Conservation (phyloP, 2,113 vertebrate species). For the Sphyrna mokarran region DNA sequence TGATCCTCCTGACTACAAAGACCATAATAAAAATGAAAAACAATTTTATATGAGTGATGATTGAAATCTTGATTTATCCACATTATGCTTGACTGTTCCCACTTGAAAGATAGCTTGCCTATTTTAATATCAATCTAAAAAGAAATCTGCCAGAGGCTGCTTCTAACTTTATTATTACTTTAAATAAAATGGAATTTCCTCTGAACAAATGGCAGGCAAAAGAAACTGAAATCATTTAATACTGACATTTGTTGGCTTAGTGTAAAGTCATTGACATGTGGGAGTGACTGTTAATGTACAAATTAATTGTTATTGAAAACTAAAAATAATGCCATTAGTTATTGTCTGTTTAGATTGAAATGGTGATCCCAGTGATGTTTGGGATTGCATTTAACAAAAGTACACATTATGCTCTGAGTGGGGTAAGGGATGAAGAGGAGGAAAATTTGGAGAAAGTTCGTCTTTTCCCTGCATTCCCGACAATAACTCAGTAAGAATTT, state of each 20-base stretch:
- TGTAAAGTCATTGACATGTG: not conserved
- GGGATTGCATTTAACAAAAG: too few relatives aligned
- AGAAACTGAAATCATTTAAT: not conserved
- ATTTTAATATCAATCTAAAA: not conserved
- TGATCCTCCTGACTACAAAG: not conserved
- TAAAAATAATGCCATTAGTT: not conserved
- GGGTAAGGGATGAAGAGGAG: too few relatives aligned
- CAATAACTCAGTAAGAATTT: too few relatives aligned
- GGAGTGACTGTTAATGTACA: not conserved
- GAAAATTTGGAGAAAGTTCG: not conserved
- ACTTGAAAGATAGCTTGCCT: not conserved
- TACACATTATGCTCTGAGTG: not conserved
- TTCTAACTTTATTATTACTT: slow-evolving; percentile 35
- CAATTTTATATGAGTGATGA: not conserved
- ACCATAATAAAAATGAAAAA: not conserved
- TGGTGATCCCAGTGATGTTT: not conserved
- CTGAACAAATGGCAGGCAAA: slow-evolving; percentile 39
- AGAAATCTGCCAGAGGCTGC: slow-evolving; percentile 22
- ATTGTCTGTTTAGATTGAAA: not conserved
- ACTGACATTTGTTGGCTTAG: not conserved
- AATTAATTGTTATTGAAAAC: not conserved
- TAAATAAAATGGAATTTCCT: slow-evolving; percentile 36
- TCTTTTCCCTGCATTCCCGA: not conserved
- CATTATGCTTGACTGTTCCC: not conserved
- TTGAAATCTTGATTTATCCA: not conserved